phyloP scores from a whole-genome alignment of 2,797 vertebrate genomes.

The Gobionotothen gibberifrons region DNA sequence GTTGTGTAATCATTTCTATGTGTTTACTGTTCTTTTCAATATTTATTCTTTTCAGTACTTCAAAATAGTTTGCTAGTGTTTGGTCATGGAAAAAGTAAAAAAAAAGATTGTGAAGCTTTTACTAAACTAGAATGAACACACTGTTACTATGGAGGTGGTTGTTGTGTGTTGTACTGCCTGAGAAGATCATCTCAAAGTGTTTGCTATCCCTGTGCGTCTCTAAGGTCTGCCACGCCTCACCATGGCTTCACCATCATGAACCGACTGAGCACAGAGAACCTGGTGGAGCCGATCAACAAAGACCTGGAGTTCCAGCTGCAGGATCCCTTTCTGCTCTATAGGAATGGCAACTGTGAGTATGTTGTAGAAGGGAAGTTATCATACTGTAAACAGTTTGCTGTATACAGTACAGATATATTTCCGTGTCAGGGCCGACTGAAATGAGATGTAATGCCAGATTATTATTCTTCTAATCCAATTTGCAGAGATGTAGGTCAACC shows the following conservation, averaged over 20 bases:
- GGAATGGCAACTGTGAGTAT: constrained; percentile 95
- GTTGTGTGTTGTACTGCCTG: neutral
- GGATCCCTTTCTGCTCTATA: constrained; percentile 97
- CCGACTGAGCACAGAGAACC: constrained; percentile 93
- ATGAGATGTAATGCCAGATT: neutral
- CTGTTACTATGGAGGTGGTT: neutral
- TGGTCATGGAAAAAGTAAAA: neutral
- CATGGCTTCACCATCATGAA: constrained; percentile 99
- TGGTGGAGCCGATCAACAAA: constrained; percentile 98
- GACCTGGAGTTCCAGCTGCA: constrained; percentile 98
- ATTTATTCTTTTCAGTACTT: no score
- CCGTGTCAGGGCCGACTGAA: neutral
- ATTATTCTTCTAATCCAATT: neutral
- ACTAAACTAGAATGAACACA: neutral
- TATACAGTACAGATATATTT: neutral
- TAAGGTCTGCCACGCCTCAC: constrained; percentile 93
- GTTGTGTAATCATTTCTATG: neutral
- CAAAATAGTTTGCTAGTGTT: neutral
- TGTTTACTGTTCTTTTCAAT: neutral
- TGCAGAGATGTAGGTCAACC: neutral
- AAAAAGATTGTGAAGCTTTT: neutral
- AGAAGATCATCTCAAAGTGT: neutral
- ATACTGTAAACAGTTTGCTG: neutral
- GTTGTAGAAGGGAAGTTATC: neutral
- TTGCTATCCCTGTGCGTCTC: constrained; percentile 11